phyloP scores from a whole-genome alignment of 2,888 invertebrate species.

The Metopia argyrocephala region DNA sequence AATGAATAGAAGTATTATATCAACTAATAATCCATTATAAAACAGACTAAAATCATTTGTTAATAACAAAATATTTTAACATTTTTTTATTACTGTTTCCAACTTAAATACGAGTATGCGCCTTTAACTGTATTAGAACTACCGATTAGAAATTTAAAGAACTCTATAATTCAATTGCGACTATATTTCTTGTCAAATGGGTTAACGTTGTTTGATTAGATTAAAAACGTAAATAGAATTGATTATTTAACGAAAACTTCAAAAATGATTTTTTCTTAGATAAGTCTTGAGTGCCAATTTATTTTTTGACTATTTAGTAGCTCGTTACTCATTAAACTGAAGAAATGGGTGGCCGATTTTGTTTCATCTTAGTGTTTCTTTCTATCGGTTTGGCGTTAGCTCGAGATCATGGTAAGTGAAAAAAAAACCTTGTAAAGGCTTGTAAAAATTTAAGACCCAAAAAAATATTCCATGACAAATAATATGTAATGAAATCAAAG shows the following conservation, averaged over 20 bases:
- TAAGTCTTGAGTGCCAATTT: conserved; percentile 40
- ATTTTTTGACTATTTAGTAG: conserved; percentile 17
- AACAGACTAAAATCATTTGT: no score
- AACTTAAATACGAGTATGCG: no score
- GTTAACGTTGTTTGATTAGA: conserved; percentile 50
- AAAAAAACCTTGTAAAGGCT: background rate
- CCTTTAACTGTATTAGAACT: no score
- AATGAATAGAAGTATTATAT: no score
- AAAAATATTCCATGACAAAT: background rate
- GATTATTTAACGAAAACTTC: conserved; percentile 21
- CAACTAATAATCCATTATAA: no score
- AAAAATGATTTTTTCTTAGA: background rate
- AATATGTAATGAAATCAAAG: no score
- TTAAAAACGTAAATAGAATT: conserved; percentile 18
- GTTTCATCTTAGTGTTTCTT: conserved; percentile 20
- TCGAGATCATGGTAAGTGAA: conserved; percentile 46
- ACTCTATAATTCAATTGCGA: no score
- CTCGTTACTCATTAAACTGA: background rate
- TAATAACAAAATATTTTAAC: no score
- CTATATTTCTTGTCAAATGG: background rate
- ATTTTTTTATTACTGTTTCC: no score
- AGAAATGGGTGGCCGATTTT: conserved; percentile 37
- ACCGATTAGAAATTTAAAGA: conserved; percentile 26
- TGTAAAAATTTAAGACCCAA: background rate
- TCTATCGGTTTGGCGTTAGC: conserved; percentile 4